A percentile compares a stretch with the other conserved stretches of the same genome.
These are phyloP conservation scores for human (Homo sapiens) DNA, from an alignment of 2,113 vertebrate genomes.

Conservation along the genomic window GRCh38 chr12:122935001-122935500, in stretches of 20 bases:
- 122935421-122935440: constrained; percentile 92
- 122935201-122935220: accelerated
- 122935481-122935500: background rate
- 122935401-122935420: constrained; percentile 96
- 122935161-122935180: background rate
- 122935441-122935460: background rate
- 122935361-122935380: constrained; percentile 94
- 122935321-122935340: constrained; percentile 90
- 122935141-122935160: too few species aligned
- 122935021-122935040: too few species aligned
- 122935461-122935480: background rate
- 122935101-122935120: too few species aligned
- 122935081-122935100: too few species aligned
- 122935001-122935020: background rate
- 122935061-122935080: too few species aligned
- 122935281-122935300: constrained; percentile 89
- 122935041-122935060: background rate
- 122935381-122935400: constrained; percentile 92
- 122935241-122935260: accelerated
- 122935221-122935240: accelerated
- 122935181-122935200: accelerated
- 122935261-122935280: constrained; percentile 88
- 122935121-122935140: too few species aligned
- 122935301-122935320: constrained; percentile 95
- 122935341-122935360: constrained; percentile 84